Conservation (phyloP, 1,140 invertebrate species). For the Babylonia areolata region DNA sequence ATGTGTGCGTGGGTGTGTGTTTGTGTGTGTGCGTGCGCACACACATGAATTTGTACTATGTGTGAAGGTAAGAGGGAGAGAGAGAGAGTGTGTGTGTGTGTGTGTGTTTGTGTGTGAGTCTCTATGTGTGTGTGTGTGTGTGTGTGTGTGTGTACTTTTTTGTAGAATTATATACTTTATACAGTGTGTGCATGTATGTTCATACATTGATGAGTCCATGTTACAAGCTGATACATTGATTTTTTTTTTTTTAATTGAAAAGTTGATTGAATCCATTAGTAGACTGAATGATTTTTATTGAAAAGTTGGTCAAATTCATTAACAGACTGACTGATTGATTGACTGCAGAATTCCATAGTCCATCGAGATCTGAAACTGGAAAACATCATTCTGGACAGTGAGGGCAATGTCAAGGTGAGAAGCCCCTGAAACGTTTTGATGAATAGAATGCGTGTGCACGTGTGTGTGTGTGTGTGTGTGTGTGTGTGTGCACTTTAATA, state of each 20-base stretch:
- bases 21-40: too few species aligned
- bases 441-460: too few species aligned
- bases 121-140: background rate
- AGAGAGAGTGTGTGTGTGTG: background rate
- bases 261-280: too few species aligned
- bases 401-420: conserved; percentile 94
- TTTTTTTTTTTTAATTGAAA: background rate
- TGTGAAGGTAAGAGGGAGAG: background rate
- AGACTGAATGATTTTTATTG: too few species aligned
- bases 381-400: conserved; percentile 97
- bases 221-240: too few species aligned
- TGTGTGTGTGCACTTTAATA: too few species aligned
- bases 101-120: background rate
- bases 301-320: too few species aligned
- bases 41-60: too few species aligned
- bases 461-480: too few species aligned
- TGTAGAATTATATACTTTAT: background rate
- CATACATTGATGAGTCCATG: too few species aligned
- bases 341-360: conserved; percentile 81
- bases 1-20: background rate
- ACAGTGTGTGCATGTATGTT: too few species aligned
- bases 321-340: too few species aligned
- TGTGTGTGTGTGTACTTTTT: background rate
- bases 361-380: conserved; percentile 99
- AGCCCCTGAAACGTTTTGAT: background rate